Evolutionary conservation across 2,113 vertebrate genomes (phyloP), one percentile per base, ranked within the genome.

Genomic region (Syrmaticus mikado): DNA sequence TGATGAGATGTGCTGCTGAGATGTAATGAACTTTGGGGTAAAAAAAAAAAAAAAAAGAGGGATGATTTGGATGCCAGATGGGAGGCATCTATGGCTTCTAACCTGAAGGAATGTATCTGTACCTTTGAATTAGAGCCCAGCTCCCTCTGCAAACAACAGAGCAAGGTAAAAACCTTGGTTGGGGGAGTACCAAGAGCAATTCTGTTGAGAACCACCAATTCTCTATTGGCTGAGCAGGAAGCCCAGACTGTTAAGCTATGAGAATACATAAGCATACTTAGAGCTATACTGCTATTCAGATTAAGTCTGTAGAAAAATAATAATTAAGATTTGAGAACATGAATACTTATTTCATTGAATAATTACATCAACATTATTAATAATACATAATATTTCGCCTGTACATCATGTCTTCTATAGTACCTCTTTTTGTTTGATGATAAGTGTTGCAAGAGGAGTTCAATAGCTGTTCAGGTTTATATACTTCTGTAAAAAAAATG

Each of bases 11-110:
- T 27, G 88, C 40, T 75, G 58, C 57, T 75, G 65, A 34, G 72
- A 80, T 0, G 0, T n/a, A 16, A 13, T 40, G 46, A 32, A 1
- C 38, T 71, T 48, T 10, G 36, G 62, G 71, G 38, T 40, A 30
- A 74, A 73, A 86, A 15, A 15, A 38, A 12, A 45, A 43, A 43
- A 43, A 17, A 43, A 6, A 46, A 20, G 0, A 14, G 52, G 41
- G 34, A 8, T 38, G 43, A 2, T 38, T 82, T 50, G n/a, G 58
- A 60, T n/a, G 62, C 36, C 52, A 58, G 58, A 20, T 40, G 46
- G 27, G 50, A 74, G 13, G 41, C 14, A 46, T 43, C 52, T 2
- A 2, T 60, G 34, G 45, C 48, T 85, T 94, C 48, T 48, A 5
- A 60, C 41, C 53, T 64, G 55, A 7, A 13, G 45, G 34, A 60